Evolutionary conservation across 2,113 vertebrate genomes (phyloP).

Genomic region (Solea senegalensis): DNA sequence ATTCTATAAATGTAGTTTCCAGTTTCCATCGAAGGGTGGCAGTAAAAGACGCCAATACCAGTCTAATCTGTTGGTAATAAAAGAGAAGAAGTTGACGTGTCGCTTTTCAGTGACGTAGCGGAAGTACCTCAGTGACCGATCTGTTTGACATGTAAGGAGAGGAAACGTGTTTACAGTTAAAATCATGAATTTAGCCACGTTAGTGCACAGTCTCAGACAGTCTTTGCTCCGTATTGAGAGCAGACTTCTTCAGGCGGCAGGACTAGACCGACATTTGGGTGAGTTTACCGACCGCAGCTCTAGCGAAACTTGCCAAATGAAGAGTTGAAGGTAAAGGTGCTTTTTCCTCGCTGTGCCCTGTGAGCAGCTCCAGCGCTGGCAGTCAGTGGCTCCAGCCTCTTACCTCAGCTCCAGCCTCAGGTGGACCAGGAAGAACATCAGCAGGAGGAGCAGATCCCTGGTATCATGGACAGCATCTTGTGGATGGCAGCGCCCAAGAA

Average conservation of each 20-base stretch:
- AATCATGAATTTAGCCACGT: slow-evolving; percentile 64
- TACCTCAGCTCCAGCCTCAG: slow-evolving; percentile 68
- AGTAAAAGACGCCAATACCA: rapidly evolving
- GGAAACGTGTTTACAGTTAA: not conserved
- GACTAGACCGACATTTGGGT: slow-evolving; percentile 74
- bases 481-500: slow-evolving; percentile 98
- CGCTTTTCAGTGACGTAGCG: slow-evolving; percentile 53
- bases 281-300: slow-evolving; percentile 36
- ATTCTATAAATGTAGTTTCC: too few species aligned
- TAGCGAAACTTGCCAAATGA: not conserved
- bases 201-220: slow-evolving; percentile 68
- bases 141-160: slow-evolving; percentile 16
- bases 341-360: not conserved
- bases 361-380: slow-evolving; percentile 59
- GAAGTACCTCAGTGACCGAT: slow-evolving; percentile 50
- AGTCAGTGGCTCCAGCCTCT: slow-evolving; percentile 71
- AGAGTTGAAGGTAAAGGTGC: not conserved
- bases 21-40: slow-evolving; percentile 28
- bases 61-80: not conserved
- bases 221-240: slow-evolving; percentile 74
- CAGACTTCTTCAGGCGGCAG: slow-evolving; percentile 67
- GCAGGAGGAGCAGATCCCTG: slow-evolving; percentile 44
- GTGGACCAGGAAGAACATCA: not conserved
- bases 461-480: slow-evolving; percentile 81
- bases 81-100: slow-evolving; percentile 38